Evolutionary conservation across 2,888 invertebrate genomes (phyloP).

Genomic region (Netelia virgata): DNA sequence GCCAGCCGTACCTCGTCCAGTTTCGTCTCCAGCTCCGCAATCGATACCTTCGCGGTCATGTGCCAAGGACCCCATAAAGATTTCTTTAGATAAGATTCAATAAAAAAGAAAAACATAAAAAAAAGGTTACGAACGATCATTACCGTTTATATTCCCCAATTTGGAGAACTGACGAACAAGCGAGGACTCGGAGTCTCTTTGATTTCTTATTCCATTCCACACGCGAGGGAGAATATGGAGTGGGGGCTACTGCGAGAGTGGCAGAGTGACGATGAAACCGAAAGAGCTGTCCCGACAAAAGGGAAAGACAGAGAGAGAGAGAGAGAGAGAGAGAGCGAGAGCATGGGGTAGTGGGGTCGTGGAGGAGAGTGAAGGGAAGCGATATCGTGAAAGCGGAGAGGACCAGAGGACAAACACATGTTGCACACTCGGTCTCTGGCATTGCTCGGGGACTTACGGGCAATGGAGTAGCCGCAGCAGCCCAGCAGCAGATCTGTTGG

Average conservation of each 20-base stretch:
- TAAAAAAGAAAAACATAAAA: not conserved
- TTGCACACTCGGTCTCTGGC: slow-evolving; percentile 80
- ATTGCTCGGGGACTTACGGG: slow-evolving; percentile 46
- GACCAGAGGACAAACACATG: slow-evolving; percentile 82
- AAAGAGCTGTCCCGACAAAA: slow-evolving; percentile 55
- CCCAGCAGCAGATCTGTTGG: slow-evolving; percentile 2
- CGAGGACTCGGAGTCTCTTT: not conserved
- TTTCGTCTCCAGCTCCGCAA: slow-evolving; percentile 1
- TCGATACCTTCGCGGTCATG: not conserved
- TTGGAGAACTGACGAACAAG: slow-evolving; percentile 1
- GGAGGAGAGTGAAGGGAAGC: slow-evolving; percentile 64
- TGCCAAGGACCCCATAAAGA: not conserved
- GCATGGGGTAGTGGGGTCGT: slow-evolving; percentile 53
- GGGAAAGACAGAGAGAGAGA: slow-evolving; percentile 54
- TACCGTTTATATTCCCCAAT: slow-evolving; percentile 30
- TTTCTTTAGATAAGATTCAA: not conserved
- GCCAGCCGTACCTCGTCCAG: slow-evolving; percentile 62
- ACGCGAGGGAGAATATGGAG: not conserved
- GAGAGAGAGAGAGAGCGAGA: no score
- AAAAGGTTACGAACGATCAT: not conserved
- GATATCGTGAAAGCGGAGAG: slow-evolving; percentile 66
- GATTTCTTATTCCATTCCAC: slow-evolving; percentile 17
- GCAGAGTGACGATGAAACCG: slow-evolving; percentile 59
- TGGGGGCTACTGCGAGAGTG: slow-evolving; percentile 21
- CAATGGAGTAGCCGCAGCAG: slow-evolving; percentile 16